phyloP scores from a whole-genome alignment of 2,888 invertebrate species.

The Vannuccia rotundouncinata region DNA sequence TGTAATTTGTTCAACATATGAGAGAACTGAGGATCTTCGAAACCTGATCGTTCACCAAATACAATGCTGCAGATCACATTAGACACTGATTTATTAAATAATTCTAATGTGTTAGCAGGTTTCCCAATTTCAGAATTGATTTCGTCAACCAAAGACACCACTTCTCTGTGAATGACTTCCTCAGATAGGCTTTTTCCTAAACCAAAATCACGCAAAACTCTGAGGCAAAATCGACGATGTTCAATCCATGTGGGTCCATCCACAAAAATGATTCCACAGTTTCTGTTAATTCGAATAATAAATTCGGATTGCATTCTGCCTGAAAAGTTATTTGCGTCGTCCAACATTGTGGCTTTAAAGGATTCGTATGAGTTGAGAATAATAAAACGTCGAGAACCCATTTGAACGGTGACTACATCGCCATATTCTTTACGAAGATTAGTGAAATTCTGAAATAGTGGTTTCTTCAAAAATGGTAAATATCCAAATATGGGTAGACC shows the following conservation, averaged over 20 bases:
- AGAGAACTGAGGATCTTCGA: constrained; percentile 43
- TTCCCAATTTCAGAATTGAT: background rate
- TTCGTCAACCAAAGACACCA: background rate
- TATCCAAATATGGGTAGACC: constrained; percentile 4
- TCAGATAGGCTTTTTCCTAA: constrained; percentile 22
- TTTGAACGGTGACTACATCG: background rate
- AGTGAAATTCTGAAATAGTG: background rate
- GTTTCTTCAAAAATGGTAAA: background rate
- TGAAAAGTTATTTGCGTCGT: constrained; percentile 34
- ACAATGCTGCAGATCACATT: constrained; percentile 29
- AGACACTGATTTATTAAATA: background rate
- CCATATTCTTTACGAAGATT: constrained; percentile 27
- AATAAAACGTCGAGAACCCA: constrained; percentile 16
- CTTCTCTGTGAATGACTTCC: constrained; percentile 30
- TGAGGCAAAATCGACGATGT: constrained; percentile 37
- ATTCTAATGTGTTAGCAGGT: background rate
- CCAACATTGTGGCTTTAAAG: background rate
- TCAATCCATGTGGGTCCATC: constrained; percentile 32
- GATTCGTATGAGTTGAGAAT: background rate
- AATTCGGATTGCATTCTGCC: constrained; percentile 10
- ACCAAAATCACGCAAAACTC: constrained; percentile 34
- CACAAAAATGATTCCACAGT: constrained; percentile 31
- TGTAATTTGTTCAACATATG: constrained; percentile 42
- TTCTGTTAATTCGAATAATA: background rate
- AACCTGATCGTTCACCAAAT: constrained; percentile 38